Evolutionary conservation across 2,888 invertebrate species (phyloP).

Genomic region (Meteorus colon): DNA sequence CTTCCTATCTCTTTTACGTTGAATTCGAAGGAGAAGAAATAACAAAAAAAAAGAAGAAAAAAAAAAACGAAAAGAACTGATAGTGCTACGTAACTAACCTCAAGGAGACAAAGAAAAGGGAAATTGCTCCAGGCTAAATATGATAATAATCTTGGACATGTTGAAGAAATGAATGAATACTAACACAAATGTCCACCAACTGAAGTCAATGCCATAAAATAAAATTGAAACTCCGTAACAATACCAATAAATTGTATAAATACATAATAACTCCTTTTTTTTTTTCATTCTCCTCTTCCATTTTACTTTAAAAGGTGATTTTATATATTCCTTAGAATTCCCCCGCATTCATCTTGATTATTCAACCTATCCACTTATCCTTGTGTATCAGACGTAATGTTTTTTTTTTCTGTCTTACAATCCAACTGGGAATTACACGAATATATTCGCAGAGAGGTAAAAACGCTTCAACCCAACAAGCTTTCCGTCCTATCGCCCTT

Average conservation of each 20-base stretch:
- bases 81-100: background rate
- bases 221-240: background rate
- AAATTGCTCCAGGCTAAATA: constrained; percentile 9
- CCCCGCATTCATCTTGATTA: constrained; percentile 15
- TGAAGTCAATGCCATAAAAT: background rate
- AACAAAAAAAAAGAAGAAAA: constrained; percentile 4
- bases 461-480: constrained; percentile 26
- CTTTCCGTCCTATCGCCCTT: background rate
- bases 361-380: constrained; percentile 23
- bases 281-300: background rate
- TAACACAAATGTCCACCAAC: background rate
- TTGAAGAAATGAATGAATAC: background rate
- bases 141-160: constrained; percentile 12
- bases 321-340: background rate
- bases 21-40: background rate
- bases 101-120: constrained; percentile 16
- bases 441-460: constrained; percentile 31
- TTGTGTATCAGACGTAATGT: constrained; percentile 19
- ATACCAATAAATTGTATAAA: background rate
- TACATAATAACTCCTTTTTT: background rate
- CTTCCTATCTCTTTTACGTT: constrained; percentile 14
- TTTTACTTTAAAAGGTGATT: background rate
- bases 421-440: constrained; percentile 28
- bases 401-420: constrained; percentile 22
- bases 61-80: background rate